Evolutionary conservation across 2,797 vertebrate species (phyloP).

Genomic region (Ctenopoma kingsleyae): DNA sequence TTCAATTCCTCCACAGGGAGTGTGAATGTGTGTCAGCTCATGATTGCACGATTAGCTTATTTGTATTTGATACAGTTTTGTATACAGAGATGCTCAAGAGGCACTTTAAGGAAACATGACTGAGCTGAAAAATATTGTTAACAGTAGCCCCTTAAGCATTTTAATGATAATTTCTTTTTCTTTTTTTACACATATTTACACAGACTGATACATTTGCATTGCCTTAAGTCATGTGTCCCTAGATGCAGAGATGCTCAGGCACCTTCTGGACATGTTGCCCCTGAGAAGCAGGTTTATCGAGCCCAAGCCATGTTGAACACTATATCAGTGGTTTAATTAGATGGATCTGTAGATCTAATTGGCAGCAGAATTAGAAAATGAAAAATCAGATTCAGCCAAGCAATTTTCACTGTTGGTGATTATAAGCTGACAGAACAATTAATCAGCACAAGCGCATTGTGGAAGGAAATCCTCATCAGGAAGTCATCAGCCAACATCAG

Average conservation of each 20-base stretch:
- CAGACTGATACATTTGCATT: constrained; percentile 27
- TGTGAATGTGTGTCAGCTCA: constrained; percentile 30
- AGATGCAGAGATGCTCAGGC: constrained; percentile 22
- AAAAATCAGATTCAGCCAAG: constrained; percentile 54
- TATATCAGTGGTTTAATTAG: constrained; percentile 56
- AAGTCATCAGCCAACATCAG: constrained; percentile 65
- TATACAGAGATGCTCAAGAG: constrained; percentile 53
- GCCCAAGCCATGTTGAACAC: constrained; percentile 26
- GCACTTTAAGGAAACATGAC: constrained; percentile 53
- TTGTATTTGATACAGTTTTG: constrained; percentile 58
- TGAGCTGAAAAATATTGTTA: constrained; percentile 49
- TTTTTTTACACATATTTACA: constrained; percentile 60
- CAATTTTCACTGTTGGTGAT: constrained; percentile 63
- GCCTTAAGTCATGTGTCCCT: constrained; percentile 20
- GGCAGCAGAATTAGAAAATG: constrained; percentile 59
- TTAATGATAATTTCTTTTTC: constrained; percentile 35
- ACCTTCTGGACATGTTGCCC: constrained; percentile 19
- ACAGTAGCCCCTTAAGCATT: constrained; percentile 54
- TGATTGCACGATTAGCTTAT: constrained; percentile 54
- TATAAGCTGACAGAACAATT: constrained; percentile 59
- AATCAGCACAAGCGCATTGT: constrained; percentile 55
- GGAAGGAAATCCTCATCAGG: constrained; percentile 71
- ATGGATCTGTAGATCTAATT: constrained; percentile 40
- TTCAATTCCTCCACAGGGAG: constrained; percentile 55
- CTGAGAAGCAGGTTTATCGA: constrained; percentile 30